phyloP scores from a whole-genome alignment of 2,797 vertebrate genomes.

The Cyclopterus lumpus region DNA sequence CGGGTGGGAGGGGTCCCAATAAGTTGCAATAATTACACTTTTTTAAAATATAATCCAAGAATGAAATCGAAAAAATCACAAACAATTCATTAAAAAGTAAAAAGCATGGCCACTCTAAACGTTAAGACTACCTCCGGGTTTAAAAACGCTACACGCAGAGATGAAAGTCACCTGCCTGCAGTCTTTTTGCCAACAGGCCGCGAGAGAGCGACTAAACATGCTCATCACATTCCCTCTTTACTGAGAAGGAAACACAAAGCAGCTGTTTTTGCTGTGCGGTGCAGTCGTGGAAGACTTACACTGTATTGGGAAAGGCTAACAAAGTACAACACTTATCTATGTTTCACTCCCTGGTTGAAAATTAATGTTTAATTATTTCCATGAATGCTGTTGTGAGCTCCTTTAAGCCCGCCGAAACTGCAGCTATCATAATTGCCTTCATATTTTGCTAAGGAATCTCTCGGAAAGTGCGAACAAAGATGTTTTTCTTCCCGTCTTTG shows the following conservation, averaged over 20 bases:
- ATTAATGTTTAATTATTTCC: not conserved
- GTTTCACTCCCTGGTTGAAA: not conserved
- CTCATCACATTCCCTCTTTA: not conserved
- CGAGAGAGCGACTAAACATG: slow-evolving; percentile 4
- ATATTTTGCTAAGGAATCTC: slow-evolving; percentile 15
- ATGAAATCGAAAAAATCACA: slow-evolving; percentile 33
- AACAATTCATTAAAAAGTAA: slow-evolving; percentile 47
- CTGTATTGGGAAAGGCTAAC: not conserved
- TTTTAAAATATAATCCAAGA: not conserved
- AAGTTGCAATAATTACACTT: not conserved
- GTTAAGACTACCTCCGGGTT: slow-evolving; percentile 46
- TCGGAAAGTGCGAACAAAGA: not conserved
- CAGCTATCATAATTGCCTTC: not conserved
- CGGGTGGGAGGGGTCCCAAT: not conserved
- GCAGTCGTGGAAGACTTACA: not conserved
- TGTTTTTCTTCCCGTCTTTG: not conserved
- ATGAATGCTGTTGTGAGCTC: not conserved
- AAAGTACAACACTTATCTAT: not conserved
- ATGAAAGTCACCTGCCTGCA: slow-evolving; percentile 29
- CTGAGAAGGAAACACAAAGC: not conserved
- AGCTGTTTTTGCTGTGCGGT: not conserved
- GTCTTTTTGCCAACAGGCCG: slow-evolving; percentile 16
- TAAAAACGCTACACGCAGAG: slow-evolving; percentile 12
- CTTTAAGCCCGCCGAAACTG: not conserved
- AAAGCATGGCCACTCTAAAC: slow-evolving; percentile 48